Evolutionary conservation across 2,888 invertebrate genomes (phyloP), one percentile per base, ranked within the genome.

Genomic region (Lithosia quadra): DNA sequence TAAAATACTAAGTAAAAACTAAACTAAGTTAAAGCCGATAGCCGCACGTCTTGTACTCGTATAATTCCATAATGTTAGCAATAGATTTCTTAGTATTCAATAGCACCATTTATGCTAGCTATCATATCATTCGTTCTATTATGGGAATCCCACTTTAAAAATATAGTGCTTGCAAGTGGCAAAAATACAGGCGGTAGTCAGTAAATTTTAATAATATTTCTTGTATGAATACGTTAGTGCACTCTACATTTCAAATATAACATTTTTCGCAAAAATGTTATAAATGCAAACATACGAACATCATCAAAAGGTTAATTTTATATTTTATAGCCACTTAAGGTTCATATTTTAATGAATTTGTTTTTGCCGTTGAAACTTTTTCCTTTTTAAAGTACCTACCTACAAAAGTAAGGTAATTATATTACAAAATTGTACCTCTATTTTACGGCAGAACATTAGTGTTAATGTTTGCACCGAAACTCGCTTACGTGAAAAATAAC

Each of bases 351-450:
- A 84, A 81, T 83, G 79, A 80, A 80, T 77, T 78, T 70, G 67
- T 65, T 75, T n/a, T 74, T 79, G 72, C 75, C 75, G 76, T 74
- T 71, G 78, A 79, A 84, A 81, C 75, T 81, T 82, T 84, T 82
- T 79, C 79, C 81, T 81, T 78, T 82, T 79, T 67, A 75, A 71
- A 77, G 76, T 75, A 80, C 22, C 82, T n/a, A n/a, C n/a, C n/a
- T n/a, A n/a, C n/a, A 84, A 86, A 90, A 85, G 81, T 83, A 81
- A 78, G 85, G 87, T 85, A 88, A 89, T 89, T 90, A 90, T 89
- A 87, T 85, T 76, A 82, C 84, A 81, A 86, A 84, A 81, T 87
- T 85, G 75, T 80, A 77, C 79, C 82, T 69, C 77, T 82, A 81
- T 86, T 88, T 79, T 80, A 84, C 81, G 79, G 80, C 69, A 68